phyloP scores from a whole-genome alignment of 1,140 invertebrate genomes.

The Rhopalosiphum maidis region DNA sequence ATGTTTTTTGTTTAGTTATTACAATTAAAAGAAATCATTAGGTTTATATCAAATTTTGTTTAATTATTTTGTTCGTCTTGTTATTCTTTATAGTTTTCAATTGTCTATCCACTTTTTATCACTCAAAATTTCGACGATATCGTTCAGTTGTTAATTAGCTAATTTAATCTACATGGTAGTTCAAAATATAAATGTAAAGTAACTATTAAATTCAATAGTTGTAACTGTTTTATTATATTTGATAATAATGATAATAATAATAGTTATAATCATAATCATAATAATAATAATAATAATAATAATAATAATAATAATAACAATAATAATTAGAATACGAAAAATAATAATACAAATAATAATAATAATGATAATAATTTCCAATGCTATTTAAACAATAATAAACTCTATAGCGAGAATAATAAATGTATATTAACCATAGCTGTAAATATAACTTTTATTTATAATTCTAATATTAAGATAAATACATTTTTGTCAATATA shows the following conservation, averaged over 20 bases:
- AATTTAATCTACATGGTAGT: background rate
- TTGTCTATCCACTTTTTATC: background rate
- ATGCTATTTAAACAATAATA: slow-evolving; percentile 53
- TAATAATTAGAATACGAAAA: slow-evolving; percentile 21
- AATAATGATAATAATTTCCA: slow-evolving; percentile 27
- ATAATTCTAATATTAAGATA: slow-evolving; percentile 43
- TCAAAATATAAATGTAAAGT: background rate
- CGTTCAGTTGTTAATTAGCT: background rate
- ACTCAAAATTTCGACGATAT: background rate
- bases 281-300: slow-evolving; percentile 22
- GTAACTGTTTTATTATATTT: slow-evolving; percentile 30
- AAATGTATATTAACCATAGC: slow-evolving; percentile 39
- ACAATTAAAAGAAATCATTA: background rate
- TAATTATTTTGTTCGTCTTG: background rate
- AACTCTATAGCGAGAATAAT: slow-evolving; percentile 56
- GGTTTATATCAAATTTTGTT: background rate
- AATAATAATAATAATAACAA: slow-evolving; percentile 16
- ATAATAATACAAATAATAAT: slow-evolving; percentile 37
- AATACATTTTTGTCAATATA: slow-evolving; percentile 49
- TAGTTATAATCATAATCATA: slow-evolving; percentile 19
- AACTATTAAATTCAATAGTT: background rate
- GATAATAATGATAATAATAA: slow-evolving; percentile 30
- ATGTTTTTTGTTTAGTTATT: background rate
- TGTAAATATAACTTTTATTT: slow-evolving; percentile 49
- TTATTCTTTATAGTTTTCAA: background rate